Evolutionary conservation across 2,797 vertebrate genomes (phyloP), one percentile per base, ranked within the genome.

Genomic region (Acropternis orthonyx): DNA sequence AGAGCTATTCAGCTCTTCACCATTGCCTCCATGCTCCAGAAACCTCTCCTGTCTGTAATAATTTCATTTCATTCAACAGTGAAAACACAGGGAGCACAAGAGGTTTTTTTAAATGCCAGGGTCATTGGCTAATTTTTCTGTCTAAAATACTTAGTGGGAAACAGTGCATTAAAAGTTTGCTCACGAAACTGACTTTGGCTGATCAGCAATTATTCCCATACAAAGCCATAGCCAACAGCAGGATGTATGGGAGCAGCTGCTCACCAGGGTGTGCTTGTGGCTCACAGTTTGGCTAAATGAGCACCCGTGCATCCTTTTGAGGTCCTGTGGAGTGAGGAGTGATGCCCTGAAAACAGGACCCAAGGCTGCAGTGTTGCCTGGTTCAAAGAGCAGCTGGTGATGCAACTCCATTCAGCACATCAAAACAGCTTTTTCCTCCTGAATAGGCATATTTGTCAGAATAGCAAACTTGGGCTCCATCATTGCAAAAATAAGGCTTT

Each of bases 401-500:
- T 85, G 51, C 48, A 91, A 89, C 46, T 73, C 52, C 52, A 55
- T 77, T 71, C 67, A 65, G 24, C 37, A 20, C 32, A 48, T 92
- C 87, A 94, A 75, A 41, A 24, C 34, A 34, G 32, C 7, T 63
- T 85, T 85, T 71, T 37, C 24, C 43, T 69, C 80, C 65, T 85
- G 36, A 88, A 62, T 52, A 55, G 51, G 24, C 18, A 18, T 71
- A 21, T 55, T 76, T 82, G 65, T 88, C 74, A 95, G 72, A 88
- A 88, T 30, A 77, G 34, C 23, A 91, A 74, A 68, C 28, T 54
- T 43, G 66, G 46, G 24, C 55, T 94, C 28, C 74, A 73, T 75
- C 67, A 8, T 22, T 66, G 71, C 88, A 71, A 96, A 96, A 92
- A 82, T 88, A 78, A 67, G 78, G 46, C 83, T 89, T 96, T 92